Evolutionary conservation across 2,113 vertebrate species (phyloP), one percentile per base, ranked within the genome.

Genomic region (Ictidomys tridecemlineatus): DNA sequence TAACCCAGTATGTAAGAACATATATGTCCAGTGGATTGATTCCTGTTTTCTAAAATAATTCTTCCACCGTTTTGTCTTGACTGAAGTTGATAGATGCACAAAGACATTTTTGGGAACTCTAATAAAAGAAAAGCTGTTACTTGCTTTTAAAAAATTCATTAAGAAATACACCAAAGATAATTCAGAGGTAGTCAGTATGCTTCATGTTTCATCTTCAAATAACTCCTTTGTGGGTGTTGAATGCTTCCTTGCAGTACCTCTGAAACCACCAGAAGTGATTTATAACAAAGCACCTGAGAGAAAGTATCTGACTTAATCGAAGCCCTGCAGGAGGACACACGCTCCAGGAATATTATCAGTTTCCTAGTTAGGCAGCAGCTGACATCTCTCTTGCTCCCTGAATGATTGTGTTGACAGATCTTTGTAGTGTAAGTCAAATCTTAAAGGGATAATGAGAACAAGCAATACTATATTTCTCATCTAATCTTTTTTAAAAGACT

Each of bases 181-280:
- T 84, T 30, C 37, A 93, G 76, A 93, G 91, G 39, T 3, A 96
- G 42, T 37, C 65, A 51, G 83, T 94, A 89, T 51, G 91, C 56
- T 89, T 95, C 91, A 87, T 91, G 95, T 96, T 95, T 96, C 86
- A 93, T 96, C 32, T 93, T 96, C 94, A 94, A 97, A 90, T 96
- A 73, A 95, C 65, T 96, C 79, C 63, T 82, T 78, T 58, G 84
- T 58, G 61, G 93, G 73, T 42, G 24, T 45, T 85, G 48, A 93
- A 72, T 96, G 34, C 11, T 93, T 97, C 92, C 80, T 85, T 85
- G 5, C 65, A 67, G 24, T 26, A 45, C 37, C 63, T 98, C 79
- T 80, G 79, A 18, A 82, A 70, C 32, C 32, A 92, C 78, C 37
- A 88, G 69, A 76, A 92, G 80, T 34, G 77, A 90, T 96, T 92